These are phyloP conservation scores for Nephotettix cincticeps DNA, from an alignment of 1,140 invertebrate species.

Conservation along the genomic window DNA sequence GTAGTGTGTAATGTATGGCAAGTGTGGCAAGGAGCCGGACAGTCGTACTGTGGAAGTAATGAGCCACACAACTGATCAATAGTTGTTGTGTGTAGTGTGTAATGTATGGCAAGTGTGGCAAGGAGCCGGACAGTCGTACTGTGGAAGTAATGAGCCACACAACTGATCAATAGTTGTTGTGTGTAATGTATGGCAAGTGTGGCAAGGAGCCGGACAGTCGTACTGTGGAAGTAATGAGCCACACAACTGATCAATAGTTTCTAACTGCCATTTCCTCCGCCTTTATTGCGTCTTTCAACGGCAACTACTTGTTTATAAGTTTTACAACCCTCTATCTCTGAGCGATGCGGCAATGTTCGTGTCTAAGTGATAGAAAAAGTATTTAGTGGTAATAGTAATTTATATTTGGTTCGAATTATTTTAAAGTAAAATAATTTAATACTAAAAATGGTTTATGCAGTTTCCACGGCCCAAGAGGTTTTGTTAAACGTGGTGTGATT, in stretches of 20 bases:
- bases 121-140: background rate
- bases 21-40: too few species aligned
- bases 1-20: too few species aligned
- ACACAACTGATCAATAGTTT: background rate
- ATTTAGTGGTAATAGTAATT: too few species aligned
- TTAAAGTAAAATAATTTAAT: too few species aligned
- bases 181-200: background rate
- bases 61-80: background rate
- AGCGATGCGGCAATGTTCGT: too few species aligned
- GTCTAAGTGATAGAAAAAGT: too few species aligned
- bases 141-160: background rate
- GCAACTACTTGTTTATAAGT: background rate
- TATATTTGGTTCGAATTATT: too few species aligned
- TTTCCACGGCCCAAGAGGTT: too few species aligned
- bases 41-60: background rate
- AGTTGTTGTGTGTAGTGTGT: too few species aligned
- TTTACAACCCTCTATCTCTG: background rate
- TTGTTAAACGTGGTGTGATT: too few species aligned
- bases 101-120: too few species aligned
- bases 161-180: background rate
- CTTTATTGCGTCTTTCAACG: background rate
- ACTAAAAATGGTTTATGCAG: too few species aligned
- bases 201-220: background rate
- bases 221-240: background rate
- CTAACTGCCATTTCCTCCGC: background rate